Evolutionary conservation across 2,888 invertebrate species (phyloP).

Genomic region (Melanostoma mellinum): DNA sequence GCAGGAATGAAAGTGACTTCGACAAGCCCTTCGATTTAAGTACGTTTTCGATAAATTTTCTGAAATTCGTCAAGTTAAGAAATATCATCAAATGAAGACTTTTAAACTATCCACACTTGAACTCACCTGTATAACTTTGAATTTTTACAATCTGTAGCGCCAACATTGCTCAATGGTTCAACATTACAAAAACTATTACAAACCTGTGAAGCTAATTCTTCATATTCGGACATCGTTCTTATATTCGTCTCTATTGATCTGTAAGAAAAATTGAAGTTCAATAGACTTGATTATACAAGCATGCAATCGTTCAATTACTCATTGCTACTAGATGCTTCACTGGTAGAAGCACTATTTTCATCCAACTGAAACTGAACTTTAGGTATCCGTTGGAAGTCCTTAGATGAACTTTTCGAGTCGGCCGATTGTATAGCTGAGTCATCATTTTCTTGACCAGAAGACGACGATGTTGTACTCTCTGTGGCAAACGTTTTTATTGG

Average conservation of each 20-base stretch:
- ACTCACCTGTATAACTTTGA: conserved; percentile 83
- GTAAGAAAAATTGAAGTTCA: conserved; percentile 25
- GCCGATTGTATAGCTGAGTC: conserved; percentile 79
- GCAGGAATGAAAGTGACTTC: conserved; percentile 90
- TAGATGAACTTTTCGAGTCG: conserved; percentile 75
- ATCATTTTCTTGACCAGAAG: conserved; percentile 80
- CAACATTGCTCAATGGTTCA: conserved; percentile 83
- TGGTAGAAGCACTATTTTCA: conserved; percentile 78
- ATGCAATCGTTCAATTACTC: conserved; percentile 76
- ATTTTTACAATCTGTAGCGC: conserved; percentile 82
- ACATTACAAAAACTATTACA: conserved; percentile 83
- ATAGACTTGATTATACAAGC: neutral
- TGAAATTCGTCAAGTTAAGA: conserved; percentile 76
- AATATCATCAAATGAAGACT: neutral
- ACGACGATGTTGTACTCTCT: conserved; percentile 77
- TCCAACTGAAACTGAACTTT: conserved; percentile 81
- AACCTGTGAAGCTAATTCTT: conserved; percentile 72
- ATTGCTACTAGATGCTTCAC: conserved; percentile 81
- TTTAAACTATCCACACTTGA: neutral
- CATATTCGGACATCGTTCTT: conserved; percentile 77
- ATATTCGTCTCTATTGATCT: conserved; percentile 80
- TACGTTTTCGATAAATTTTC: conserved; percentile 93
- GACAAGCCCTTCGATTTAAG: conserved; percentile 93
- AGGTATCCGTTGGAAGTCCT: conserved; percentile 73
- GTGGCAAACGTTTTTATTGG: conserved; percentile 80